Base-by-base conservation (phyloP, 2,113 vertebrate species). In the Spheniscus mendiculus region DNA sequence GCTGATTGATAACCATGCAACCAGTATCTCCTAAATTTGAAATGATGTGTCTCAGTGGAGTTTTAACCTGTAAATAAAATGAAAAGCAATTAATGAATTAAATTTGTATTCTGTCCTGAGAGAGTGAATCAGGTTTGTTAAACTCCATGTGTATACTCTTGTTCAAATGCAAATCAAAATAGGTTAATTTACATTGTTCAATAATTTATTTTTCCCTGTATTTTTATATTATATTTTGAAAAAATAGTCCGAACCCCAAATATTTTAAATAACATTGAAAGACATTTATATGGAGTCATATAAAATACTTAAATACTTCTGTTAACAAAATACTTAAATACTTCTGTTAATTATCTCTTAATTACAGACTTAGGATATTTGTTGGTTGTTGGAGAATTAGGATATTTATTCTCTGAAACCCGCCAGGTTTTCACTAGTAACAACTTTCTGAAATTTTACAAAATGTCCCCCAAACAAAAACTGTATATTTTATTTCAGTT, bases 61-160 rank as follows among this genome's bases (percentile, higher is more conserved):
- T 94, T 97, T 96, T 93, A 97, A 92, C 77, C 83, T 90, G 69
- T 97, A 97, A 97, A 96, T 97, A 97, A 96, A 87, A 42, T 0
- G 0, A 95, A 93, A 96, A 91, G 63, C 80, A 96, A 93, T 94
- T 96, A 96, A 97, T 95, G 74, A 94, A 95, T 79, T 92, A 69
- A 79, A 94, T 95, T 90, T 89, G 12, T 76, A 62, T 97, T 93
- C 56, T 86, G 78, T 86, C 92, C 74, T 92, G 59, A 94, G 89
- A 97, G 83, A 87, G 38, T 72, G 47, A 95, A 61, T 69, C 36
- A 49, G 42, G 23, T 87, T 87, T 90, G 40, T 83, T 65, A 65
- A 81, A 85, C 83, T 96, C 45, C 4, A 12, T 78, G 11, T 76
- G 21, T 47, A 19, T 67, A 83, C 10, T 89, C 40, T 55, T 87